Base-by-base conservation (phyloP, 2,113 vertebrate species). In the Columba janthina region DNA sequence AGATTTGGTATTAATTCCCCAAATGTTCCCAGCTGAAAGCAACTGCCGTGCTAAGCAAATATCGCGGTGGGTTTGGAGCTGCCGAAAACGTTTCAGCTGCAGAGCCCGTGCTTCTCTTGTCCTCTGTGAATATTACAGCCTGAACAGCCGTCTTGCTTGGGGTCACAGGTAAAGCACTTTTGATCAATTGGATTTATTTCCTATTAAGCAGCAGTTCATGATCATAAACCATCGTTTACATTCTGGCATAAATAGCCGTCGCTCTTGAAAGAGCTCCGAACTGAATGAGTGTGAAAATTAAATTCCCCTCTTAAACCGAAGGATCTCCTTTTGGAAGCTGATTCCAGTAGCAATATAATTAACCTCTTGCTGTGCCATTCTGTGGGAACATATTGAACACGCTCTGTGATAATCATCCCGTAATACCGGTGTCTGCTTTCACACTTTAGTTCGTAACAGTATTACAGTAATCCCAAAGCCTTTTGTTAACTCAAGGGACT, bases 291-390 rank as follows among this genome's bases (percentile, higher is more conserved):
- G 94, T 82, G 95, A 71, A 96, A 97, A 97, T 97, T 93, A 85
- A 96, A 96, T 96, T 96, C 95, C 73, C 85, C 90, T 94, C 92
- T 93, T 81, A 62, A 89, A 88, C 42, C 72, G 32, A 70, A 89
- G 94, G 92, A 88, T 87, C 88, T 85, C 95, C 94, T 97, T 95
- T 90, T 69, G 89, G 96, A 97, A 95, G 93, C 94, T 22, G 89
- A 91, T 93, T 97, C 92, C 46, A 28, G 81, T 31, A 10, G 92
- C 88, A 94, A 76, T 90, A 94, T 96, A 91, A 97, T 97, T 97
- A 96, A 96, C 96, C 96, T 96, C 97, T 97, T 73, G 81, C 97
- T 97, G 97, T 92, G 97, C 95, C 77, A 40, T 93, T 97, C 96
- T 94, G 90, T 67, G 88, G 40, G 93, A 97, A 66, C 97, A 95